Base-by-base conservation (phyloP, 2,888 invertebrate genomes). In the Sipha maydis region DNA sequence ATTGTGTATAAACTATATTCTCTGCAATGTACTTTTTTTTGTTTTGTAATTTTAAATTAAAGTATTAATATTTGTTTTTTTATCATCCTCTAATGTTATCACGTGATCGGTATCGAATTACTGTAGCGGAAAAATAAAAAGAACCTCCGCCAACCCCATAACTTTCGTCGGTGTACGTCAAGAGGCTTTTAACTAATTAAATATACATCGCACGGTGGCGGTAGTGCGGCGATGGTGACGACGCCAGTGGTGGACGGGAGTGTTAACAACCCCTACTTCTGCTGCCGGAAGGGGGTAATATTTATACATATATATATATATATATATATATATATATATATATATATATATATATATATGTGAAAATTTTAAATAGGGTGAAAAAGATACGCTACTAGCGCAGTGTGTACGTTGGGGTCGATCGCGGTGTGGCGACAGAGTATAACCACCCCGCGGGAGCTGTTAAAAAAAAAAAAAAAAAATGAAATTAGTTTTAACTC, bases 111-210 rank as follows among this genome's bases (percentile, higher is more conserved):
- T 82, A 80, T 79, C 79, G 38, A 56, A n/a, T 80, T 73, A 86
- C 86, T 73, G 73, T 73, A 73, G 28, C 79, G 61, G 31, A 88
- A 67, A 75, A 75, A 82, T 38, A 88, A 56, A 86, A 83, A 83
- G 31, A 54, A 77, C 54, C 25, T 56, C 34, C 3, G 0, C 54
- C 78, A 73, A 1, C 76, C 48, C 31, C 54, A 28, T 73, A 19
- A 11, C 25, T 41, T 38, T 28, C 48, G 67, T 54, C 28, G 38
- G 54, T 75, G 76, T 77, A 38, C 67, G 80, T 86, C 80, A 73
- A 88, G 88, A 88, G 88, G 88, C 88, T 88, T 88, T 88, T 88
- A 88, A 88, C 88, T 88, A 88, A 88, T 88, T 88, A 88, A 88
- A 88, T 88, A 88, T 75, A 80, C 85, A 79, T 79, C 19, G 79